Percentiles rank a stretch among this genome's conserved stretches.
These are phyloP conservation scores for Tenthredo distinguenda DNA, from an alignment of 2,888 invertebrate genomes.

Conservation along the genomic window DNA sequence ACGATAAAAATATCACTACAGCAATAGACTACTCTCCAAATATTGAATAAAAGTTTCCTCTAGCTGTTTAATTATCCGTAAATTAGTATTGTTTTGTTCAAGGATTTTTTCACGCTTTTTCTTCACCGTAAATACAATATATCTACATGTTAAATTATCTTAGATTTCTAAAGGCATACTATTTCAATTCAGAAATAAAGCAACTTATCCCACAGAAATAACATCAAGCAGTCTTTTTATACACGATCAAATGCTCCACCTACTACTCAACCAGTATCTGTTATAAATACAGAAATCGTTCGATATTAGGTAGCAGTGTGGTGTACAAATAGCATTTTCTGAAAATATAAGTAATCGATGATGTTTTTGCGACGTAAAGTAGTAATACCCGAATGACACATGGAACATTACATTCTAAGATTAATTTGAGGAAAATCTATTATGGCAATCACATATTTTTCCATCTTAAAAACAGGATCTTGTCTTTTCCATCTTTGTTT, in stretches of 20 bases:
- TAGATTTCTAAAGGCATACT: not conserved
- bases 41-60: not conserved
- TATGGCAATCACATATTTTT: conserved; percentile 9
- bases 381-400: not conserved
- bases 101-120: not conserved
- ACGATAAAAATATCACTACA: not conserved
- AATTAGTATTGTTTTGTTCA: not conserved
- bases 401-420: not conserved
- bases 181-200: not conserved
- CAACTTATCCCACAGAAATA: conserved; percentile 9
- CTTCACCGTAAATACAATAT: not conserved
- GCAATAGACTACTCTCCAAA: not conserved
- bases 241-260: not conserved
- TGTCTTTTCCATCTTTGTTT: not conserved
- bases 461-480: not conserved
- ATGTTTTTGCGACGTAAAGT: not conserved
- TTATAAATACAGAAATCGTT: not conserved
- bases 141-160: not conserved
- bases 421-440: not conserved
- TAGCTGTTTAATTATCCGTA: not conserved
- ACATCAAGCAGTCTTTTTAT: not conserved
- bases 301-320: not conserved
- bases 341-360: not conserved
- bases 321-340: not conserved
- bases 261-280: not conserved